Conservation (phyloP, 2,888 invertebrate species). For the Archips xylosteana region DNA sequence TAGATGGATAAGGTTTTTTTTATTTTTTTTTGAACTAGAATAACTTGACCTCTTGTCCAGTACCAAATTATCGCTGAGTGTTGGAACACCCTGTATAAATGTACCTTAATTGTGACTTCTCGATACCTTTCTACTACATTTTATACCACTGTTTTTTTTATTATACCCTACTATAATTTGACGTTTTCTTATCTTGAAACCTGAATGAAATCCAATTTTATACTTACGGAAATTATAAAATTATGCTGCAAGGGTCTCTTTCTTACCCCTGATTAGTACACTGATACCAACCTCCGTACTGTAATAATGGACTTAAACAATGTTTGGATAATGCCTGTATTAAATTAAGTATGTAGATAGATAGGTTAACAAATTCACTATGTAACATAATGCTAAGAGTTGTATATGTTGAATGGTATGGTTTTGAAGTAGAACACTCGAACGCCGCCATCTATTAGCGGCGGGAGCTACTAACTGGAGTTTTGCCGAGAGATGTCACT, state of each 20-base stretch:
- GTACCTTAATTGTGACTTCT: too few relatives aligned
- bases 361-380: slow-evolving; percentile 61
- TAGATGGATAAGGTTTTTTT: too few relatives aligned
- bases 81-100: too few relatives aligned
- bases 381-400: slow-evolving; percentile 50
- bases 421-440: slow-evolving; percentile 2
- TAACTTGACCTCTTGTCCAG: too few relatives aligned
- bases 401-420: slow-evolving; percentile 53
- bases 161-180: too few relatives aligned
- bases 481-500: slow-evolving; percentile 12
- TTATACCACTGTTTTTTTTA: too few relatives aligned
- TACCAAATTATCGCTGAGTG: too few relatives aligned
- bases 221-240: neutral
- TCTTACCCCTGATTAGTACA: too few relatives aligned
- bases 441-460: slow-evolving; percentile 6
- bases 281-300: neutral
- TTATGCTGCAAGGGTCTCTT: neutral
- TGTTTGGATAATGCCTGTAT: slow-evolving; percentile 49
- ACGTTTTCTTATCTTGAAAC: neutral
- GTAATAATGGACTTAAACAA: slow-evolving; percentile 13
- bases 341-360: slow-evolving; percentile 57
- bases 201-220: neutral
- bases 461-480: neutral
- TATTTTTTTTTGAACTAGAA: too few relatives aligned
- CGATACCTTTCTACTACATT: too few relatives aligned